Conservation (phyloP, 2,888 invertebrate species). For the Ophonus ardosiacus region DNA sequence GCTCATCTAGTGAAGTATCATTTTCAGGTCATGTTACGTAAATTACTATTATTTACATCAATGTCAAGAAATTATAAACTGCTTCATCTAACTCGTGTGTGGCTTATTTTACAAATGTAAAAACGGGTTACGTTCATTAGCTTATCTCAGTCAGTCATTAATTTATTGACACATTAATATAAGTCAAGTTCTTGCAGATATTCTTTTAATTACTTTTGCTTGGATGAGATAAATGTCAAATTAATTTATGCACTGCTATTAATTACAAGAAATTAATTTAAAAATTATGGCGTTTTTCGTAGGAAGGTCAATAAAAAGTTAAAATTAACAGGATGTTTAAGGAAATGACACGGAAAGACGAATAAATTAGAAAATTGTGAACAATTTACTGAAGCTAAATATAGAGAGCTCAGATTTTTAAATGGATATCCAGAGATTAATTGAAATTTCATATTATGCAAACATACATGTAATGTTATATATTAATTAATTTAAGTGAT, state of each 20-base stretch:
- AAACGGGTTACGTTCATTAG: conserved; percentile 24
- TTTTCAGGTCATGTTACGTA: no score
- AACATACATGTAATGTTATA: no score
- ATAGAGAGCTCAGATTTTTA: background rate
- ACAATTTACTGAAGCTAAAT: background rate
- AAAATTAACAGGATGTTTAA: background rate
- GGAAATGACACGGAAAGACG: background rate
- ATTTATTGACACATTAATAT: conserved; percentile 40
- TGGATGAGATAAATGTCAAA: conserved; percentile 15
- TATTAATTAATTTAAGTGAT: no score
- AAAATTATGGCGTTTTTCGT: conserved; percentile 10
- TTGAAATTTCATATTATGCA: no score
- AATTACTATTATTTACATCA: no score
- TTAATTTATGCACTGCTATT: conserved; percentile 29
- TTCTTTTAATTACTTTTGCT: conserved; percentile 26
- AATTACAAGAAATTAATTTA: conserved; percentile 27
- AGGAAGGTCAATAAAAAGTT: background rate
- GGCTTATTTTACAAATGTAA: background rate
- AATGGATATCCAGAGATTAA: background rate
- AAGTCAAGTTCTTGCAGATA: conserved; percentile 26
- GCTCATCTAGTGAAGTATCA: no score
- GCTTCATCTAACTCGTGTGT: background rate
- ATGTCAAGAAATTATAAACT: no score
- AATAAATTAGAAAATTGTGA: background rate
- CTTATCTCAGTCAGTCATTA: conserved; percentile 21